Evolutionary conservation across 2,888 invertebrate genomes (phyloP), one percentile per base, ranked within the genome.

Genomic region (Adelognathus sp.): DNA sequence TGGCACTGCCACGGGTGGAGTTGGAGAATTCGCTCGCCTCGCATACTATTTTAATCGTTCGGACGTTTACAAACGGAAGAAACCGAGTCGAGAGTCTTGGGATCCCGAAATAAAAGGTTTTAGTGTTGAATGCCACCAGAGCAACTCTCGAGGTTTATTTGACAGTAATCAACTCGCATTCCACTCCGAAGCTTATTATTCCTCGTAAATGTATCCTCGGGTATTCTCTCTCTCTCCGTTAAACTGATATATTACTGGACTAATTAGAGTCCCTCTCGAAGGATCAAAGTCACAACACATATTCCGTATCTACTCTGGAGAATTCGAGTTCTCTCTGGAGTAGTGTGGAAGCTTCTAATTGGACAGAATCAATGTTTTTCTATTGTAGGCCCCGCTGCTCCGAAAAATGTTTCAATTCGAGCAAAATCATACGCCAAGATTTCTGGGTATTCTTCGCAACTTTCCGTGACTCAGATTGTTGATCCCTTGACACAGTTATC

Each of bases 121-220:
- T 39, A 18, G 11, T 29, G 46, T 39, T 11, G 63, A 72, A 72
- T 58, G 50, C 46, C 63, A 44, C 21, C 54, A 56, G 54, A 54
- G 58, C 50, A 44, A 29, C 70, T 44, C 66, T 71, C 70, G 44
- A 70, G 78, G 78, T 79, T 79, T 74, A 79, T 79, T 79, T 70
- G 70, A 64, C 70, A 60, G 78, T n/a, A 74, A 74, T 79, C 71
- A 74, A 79, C 74, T 70, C 66, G 66, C 66, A 71, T 74, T 74
- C 74, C 69, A 36, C 36, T 18, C 58, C 39, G 44, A 54, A 74
- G 70, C 74, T 79, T 74, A 61, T 74, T 79, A 66, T 71, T 66
- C 60, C 29, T 33, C 27, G 64, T 31, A 41, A 27, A 58, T 29
- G 18, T 18, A 44, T 16, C 33, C 41, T 50, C 29, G 9, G 14